A percentile compares a stretch with the other conserved stretches of the same genome.
Evolutionary conservation across 1,140 invertebrate genomes (phyloP).

Genomic region (Babylonia areolata): DNA sequence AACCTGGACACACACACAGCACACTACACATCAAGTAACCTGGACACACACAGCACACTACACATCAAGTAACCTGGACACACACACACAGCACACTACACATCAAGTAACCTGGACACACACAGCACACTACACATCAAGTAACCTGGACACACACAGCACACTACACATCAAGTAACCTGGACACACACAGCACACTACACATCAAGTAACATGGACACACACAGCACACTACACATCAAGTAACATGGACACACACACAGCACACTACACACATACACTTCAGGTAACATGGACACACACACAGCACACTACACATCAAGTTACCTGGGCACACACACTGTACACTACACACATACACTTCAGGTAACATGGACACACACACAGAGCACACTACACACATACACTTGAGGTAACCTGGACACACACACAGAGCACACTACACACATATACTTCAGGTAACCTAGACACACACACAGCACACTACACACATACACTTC

Average conservation of each 20-base stretch:
- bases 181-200: background rate
- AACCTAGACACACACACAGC: slow-evolving; percentile 9
- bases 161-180: no score
- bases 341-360: background rate
- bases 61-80: no score
- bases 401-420: background rate
- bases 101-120: background rate
- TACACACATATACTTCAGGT: no score
- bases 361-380: background rate
- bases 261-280: no score
- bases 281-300: slow-evolving; percentile 68
- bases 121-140: background rate
- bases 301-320: no score
- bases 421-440: background rate
- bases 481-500: background rate
- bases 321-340: slow-evolving; percentile 66
- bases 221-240: no score
- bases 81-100: no score
- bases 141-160: no score
- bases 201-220: background rate
- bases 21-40: background rate
- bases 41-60: no score
- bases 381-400: background rate
- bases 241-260: no score
- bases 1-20: no score